These are phyloP conservation scores for Nettapus auritus DNA, from an alignment of 2,113 vertebrate species.

Conservation along the genomic window DNA sequence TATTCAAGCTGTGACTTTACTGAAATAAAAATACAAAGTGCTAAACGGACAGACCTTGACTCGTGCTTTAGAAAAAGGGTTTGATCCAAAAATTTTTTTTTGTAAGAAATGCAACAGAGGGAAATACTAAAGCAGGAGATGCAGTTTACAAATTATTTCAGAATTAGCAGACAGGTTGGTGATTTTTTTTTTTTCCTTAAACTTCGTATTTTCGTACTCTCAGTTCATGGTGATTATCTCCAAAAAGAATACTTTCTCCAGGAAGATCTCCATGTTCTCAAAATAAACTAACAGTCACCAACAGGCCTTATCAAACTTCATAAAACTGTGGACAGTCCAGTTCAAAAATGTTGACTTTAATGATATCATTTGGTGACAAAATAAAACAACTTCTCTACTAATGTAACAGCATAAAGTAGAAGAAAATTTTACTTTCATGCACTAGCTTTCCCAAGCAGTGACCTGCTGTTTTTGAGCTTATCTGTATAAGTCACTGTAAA, in stretches of 20 bases:
- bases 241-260: neutral
- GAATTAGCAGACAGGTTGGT: neutral
- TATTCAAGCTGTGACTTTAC: neutral
- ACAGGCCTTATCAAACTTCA: neutral
- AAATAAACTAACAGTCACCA: neutral
- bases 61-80: neutral
- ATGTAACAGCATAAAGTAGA: too few relatives aligned
- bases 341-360: neutral
- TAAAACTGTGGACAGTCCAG: neutral
- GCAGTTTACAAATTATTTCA: neutral
- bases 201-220: neutral
- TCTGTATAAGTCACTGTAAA: too few relatives aligned
- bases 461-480: too few relatives aligned
- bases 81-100: neutral
- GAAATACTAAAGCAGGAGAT: neutral
- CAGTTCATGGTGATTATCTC: neutral
- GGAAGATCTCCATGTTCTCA: neutral
- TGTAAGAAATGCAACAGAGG: neutral
- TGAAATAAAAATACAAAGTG: neutral
- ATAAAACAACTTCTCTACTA: neutral
- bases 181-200: too few relatives aligned
- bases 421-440: too few relatives aligned
- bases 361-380: neutral
- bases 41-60: neutral
- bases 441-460: too few relatives aligned